Percentiles rank a stretch among this genome's conserved stretches.
These are phyloP conservation scores for Epizoanthus ramosus DNA, from an alignment of 92 coral and sea anemone genomes.

Conservation along the genomic window DNA sequence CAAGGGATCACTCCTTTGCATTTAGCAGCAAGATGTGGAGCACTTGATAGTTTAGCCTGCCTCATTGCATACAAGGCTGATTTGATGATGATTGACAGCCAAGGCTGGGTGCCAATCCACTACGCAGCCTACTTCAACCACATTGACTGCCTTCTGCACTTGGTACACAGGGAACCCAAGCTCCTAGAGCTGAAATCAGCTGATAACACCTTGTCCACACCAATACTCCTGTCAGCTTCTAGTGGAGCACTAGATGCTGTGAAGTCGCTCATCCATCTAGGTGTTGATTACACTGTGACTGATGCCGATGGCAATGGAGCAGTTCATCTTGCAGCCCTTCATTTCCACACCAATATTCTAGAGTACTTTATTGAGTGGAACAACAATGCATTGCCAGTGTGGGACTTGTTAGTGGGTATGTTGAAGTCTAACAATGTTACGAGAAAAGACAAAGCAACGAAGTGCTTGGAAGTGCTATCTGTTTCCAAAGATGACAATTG, in stretches of 20 bases:
- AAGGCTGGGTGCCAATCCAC: slow-evolving; percentile 94
- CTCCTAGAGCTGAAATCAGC: slow-evolving; percentile 80
- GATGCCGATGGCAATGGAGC: slow-evolving; percentile 77
- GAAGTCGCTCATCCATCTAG: slow-evolving; percentile 75
- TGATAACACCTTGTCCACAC: slow-evolving; percentile 76
- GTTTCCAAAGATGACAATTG: slow-evolving; percentile 86
- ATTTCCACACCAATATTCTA: slow-evolving; percentile 88
- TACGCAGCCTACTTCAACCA: slow-evolving; percentile 96
- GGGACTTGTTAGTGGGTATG: slow-evolving; percentile 94
- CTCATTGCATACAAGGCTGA: slow-evolving; percentile 95
- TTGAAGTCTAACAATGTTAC: slow-evolving; percentile 72
- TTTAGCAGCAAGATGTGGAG: slow-evolving; percentile 95
- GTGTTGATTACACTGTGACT: slow-evolving; percentile 63
- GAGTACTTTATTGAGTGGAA: slow-evolving; percentile 89
- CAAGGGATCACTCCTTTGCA: slow-evolving; percentile 94
- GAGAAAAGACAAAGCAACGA: slow-evolving; percentile 82
- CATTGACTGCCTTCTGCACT: slow-evolving; percentile 86
- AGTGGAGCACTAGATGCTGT: slow-evolving; percentile 96
- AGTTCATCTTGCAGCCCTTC: slow-evolving; percentile 85
- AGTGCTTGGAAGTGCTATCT: slow-evolving; percentile 90
- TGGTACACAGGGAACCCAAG: slow-evolving; percentile 77
- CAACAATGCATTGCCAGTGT: slow-evolving; percentile 80
- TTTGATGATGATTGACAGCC: slow-evolving; percentile 83
- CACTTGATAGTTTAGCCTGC: slow-evolving; percentile 92
- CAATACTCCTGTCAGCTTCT: slow-evolving; percentile 92